Conservation (phyloP, 2,113 vertebrate genomes). For the Pleuronectes platessa region DNA sequence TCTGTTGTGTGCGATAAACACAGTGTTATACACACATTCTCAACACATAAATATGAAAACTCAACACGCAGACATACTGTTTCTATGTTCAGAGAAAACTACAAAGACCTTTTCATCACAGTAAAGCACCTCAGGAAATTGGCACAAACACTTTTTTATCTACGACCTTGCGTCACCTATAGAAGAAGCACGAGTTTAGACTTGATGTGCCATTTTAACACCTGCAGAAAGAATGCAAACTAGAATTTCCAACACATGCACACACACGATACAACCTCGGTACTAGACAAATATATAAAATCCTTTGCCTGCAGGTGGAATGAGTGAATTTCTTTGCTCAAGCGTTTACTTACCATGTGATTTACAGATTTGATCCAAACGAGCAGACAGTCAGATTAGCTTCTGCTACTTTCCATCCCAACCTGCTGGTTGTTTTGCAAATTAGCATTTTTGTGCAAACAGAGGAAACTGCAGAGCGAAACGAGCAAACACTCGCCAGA, state of each 20-base stretch:
- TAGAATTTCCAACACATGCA: neutral
- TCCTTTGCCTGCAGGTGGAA: too few species aligned
- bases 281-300: too few species aligned
- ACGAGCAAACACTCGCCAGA: constrained; percentile 2
- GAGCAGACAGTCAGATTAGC: neutral
- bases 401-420: neutral
- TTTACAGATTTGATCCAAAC: too few species aligned
- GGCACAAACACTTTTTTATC: neutral
- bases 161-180: too few species aligned
- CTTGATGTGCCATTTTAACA: neutral
- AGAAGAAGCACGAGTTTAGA: neutral
- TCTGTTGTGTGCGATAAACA: too few species aligned
- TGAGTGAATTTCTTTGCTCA: too few species aligned
- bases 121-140: too few species aligned
- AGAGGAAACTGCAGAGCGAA: neutral
- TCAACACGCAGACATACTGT: neutral
- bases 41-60: neutral
- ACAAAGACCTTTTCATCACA: neutral
- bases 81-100: neutral
- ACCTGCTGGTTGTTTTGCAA: neutral
- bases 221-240: neutral
- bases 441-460: neutral
- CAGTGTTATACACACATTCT: too few species aligned
- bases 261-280: too few species aligned
- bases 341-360: too few species aligned